Percentiles rank a stretch among this genome's conserved stretches.
These are phyloP conservation scores for Siphamia tubifer DNA, from an alignment of 2,113 vertebrate genomes.

Conservation along the genomic window DNA sequence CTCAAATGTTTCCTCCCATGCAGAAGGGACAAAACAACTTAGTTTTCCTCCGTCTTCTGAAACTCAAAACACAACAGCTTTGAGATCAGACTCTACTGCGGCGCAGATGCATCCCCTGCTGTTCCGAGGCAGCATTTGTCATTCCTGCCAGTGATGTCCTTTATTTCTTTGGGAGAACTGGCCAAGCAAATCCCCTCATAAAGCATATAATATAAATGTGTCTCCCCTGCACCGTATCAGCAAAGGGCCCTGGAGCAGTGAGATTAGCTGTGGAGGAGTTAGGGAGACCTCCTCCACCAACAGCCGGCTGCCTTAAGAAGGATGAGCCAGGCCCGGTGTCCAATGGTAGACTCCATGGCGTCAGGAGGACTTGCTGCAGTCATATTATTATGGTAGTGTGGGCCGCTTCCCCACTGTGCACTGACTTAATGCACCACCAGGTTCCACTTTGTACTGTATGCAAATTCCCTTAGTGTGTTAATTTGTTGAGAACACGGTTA, in stretches of 20 bases:
- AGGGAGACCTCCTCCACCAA: slow-evolving; percentile 48
- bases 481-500: too few relatives aligned
- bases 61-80: background rate
- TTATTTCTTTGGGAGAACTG: slow-evolving; percentile 41
- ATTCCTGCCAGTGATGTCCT: slow-evolving; percentile 25
- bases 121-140: slow-evolving; percentile 18
- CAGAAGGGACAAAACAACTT: background rate
- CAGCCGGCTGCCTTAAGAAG: slow-evolving; percentile 60
- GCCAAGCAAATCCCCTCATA: slow-evolving; percentile 54
- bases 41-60: background rate
- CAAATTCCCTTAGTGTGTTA: slow-evolving; percentile 3
- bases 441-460: slow-evolving; percentile 28
- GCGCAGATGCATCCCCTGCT: background rate
- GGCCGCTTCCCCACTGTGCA: slow-evolving; percentile 44
- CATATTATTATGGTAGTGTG: slow-evolving; percentile 52
- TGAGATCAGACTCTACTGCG: background rate
- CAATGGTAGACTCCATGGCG: slow-evolving; percentile 66
- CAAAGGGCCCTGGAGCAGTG: slow-evolving; percentile 50
- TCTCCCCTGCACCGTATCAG: slow-evolving; percentile 48
- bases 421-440: slow-evolving; percentile 44
- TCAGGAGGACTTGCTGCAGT: slow-evolving; percentile 54
- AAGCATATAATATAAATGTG: slow-evolving; percentile 50
- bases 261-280: slow-evolving; percentile 74
- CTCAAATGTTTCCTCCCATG: background rate
- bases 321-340: slow-evolving; percentile 65